Base-by-base conservation (phyloP, 2,797 vertebrate genomes). In the Neosalanx taihuensis region DNA sequence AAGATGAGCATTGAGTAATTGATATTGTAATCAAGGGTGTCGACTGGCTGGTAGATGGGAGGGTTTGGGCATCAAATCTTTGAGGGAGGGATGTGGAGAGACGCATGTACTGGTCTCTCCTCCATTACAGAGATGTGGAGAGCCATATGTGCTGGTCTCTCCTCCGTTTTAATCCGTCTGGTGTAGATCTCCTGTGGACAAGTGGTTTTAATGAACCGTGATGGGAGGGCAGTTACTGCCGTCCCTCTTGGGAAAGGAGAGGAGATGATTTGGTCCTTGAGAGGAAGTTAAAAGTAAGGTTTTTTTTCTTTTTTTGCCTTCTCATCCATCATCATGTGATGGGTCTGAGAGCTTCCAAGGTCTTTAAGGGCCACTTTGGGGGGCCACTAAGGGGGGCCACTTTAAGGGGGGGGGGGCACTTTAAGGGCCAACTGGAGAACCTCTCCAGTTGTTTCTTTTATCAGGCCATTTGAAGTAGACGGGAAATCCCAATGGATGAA, bases 141-240 rank as follows among this genome's bases (percentile, higher is more conserved):
- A 41, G 37, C 6, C 37, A 41, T n/a, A n/a, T n/a, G n/a, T 7
- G 7, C 37, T 41, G 9, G 35, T n/a, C 18, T 13, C 18, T 1
- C 31, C 69, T 78, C 31, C 70, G 76, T 69, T 81, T 83, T 84
- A 86, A 88, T 87, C 10, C 62, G 82, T 88, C 79, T 86, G 86
- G 78, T 82, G 84, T 83, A 89, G 86, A 41, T 10, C 37, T 9
- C 37, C 37, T 41, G 37, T 41, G 37, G 37, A 41, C 37, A 41
- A 41, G 37, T 84, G 86, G 73, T 84, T 89, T 87, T 90, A 91
- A 90, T 90, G 89, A 91, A 86, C 86, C 89, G 85, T 89, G 86
- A 87, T 87, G 78, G 82, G 81, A 30, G 41, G 84, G 71, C 78
- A 41, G 37, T 41, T 41, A 83, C 79, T 83, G 74, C 84, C 79